Conservation (phyloP, 2,888 invertebrate genomes). For the Phyllotreta striolata region DNA sequence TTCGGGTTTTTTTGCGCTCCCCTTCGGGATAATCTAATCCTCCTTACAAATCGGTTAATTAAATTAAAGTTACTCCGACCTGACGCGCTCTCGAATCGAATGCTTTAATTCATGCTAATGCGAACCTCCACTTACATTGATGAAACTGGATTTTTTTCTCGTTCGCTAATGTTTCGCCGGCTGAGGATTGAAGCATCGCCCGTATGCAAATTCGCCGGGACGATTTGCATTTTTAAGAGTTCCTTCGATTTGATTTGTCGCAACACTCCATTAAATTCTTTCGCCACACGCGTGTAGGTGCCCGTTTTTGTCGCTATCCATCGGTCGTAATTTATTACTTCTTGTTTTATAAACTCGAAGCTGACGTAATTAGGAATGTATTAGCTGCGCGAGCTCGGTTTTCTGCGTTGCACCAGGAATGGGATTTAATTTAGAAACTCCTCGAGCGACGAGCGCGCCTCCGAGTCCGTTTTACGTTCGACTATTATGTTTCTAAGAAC, state of each 20-base stretch:
- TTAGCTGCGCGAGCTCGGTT: no score
- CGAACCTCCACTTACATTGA: constrained; percentile 31
- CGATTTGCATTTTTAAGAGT: constrained; percentile 43
- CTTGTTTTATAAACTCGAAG: no score
- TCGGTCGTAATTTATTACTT: neutral
- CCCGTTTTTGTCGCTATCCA: neutral
- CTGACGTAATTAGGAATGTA: no score
- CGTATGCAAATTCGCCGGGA: constrained; percentile 49
- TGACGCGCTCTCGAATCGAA: no score
- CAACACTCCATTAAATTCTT: neutral
- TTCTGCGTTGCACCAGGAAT: no score
- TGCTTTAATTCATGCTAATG: constrained; percentile 37
- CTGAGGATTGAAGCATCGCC: neutral
- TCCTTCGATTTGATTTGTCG: constrained; percentile 4
- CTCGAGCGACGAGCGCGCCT: no score
- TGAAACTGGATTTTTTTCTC: constrained; percentile 30
- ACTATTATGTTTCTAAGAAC: neutral
- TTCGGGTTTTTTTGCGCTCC: no score
- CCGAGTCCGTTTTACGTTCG: neutral
- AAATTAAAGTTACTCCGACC: no score
- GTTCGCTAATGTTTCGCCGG: no score
- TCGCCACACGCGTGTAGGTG: neutral
- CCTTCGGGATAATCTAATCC: no score
- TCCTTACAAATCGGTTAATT: no score
- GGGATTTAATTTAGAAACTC: no score